Conservation (phyloP, 1,140 invertebrate genomes). For the Neoseiulus cucumeris region DNA sequence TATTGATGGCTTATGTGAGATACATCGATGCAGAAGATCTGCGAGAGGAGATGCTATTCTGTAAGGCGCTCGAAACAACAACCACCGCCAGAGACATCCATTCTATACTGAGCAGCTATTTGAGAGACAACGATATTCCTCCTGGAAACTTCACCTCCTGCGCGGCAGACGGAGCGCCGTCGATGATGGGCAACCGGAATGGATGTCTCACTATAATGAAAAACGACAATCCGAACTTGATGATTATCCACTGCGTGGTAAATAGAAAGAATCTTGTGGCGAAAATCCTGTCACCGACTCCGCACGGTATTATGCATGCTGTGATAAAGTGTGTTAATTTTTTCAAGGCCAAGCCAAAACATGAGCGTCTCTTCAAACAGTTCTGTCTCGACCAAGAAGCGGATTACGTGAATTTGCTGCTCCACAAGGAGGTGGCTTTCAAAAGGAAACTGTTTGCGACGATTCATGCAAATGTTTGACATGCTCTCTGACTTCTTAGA, state of each 20-base stretch:
- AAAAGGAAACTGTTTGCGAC: conserved; percentile 14
- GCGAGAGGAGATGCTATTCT: conserved; percentile 18
- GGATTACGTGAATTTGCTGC: neutral
- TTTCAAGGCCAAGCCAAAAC: too few species aligned
- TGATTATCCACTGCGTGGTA: conserved; percentile 8
- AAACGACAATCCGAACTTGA: conserved; percentile 13
- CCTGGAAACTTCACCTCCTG: too few species aligned
- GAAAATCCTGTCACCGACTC: too few species aligned
- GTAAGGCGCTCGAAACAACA: conserved; percentile 20
- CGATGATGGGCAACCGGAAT: conserved; percentile 12
- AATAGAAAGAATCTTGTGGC: too few species aligned
- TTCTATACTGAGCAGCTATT: conserved; percentile 9
- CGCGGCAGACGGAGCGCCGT: neutral
- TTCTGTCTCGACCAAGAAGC: neutral
- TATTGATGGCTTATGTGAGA: conserved; percentile 20
- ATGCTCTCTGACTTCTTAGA: conserved; percentile 14
- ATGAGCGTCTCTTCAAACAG: too few species aligned
- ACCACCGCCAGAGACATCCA: conserved; percentile 20
- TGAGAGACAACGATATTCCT: neutral
- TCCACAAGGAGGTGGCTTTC: conserved; percentile 16
- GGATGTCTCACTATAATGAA: conserved; percentile 13
- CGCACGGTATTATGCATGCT: too few species aligned
- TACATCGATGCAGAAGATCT: conserved; percentile 19
- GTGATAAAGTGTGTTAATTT: too few species aligned
- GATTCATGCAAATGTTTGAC: conserved; percentile 13